Evolutionary conservation across 2,113 vertebrate genomes (phyloP).

Genomic region (Hypomesus transpacificus): DNA sequence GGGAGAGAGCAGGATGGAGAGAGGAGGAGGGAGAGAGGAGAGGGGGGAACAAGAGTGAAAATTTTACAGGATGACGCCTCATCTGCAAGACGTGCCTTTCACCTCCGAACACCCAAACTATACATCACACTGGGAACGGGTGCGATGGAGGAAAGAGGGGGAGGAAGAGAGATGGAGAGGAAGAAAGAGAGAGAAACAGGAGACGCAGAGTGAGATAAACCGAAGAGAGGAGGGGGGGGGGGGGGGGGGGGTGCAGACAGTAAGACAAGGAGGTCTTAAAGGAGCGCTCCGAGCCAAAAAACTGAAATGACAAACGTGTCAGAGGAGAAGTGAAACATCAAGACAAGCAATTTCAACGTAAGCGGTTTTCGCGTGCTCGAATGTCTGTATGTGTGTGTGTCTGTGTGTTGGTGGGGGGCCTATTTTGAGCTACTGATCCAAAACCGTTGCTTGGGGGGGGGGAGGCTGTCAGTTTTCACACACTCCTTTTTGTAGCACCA

Average conservation of each 20-base stretch:
- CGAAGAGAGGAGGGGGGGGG: background rate
- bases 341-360: slow-evolving; percentile 25
- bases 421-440: slow-evolving; percentile 8
- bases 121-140: background rate
- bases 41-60: background rate
- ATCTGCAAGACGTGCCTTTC: slow-evolving; percentile 23
- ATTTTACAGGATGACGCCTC: slow-evolving; percentile 52
- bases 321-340: slow-evolving; percentile 30
- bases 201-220: background rate
- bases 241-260: slow-evolving; percentile 36
- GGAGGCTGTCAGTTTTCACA: slow-evolving; percentile 2
- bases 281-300: slow-evolving; percentile 43
- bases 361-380: slow-evolving; percentile 21
- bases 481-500: background rate
- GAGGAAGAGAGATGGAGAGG: slow-evolving; percentile 22
- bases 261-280: slow-evolving; percentile 46
- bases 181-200: slow-evolving; percentile 32
- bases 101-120: background rate
- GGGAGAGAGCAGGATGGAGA: background rate
- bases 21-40: slow-evolving; percentile 28
- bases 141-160: slow-evolving; percentile 14
- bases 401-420: background rate
- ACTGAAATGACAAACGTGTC: slow-evolving; percentile 52
- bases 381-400: slow-evolving; percentile 10
- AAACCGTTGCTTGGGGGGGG: background rate